Base-by-base conservation (phyloP, 2,113 vertebrate genomes). In the Perca flavescens region DNA sequence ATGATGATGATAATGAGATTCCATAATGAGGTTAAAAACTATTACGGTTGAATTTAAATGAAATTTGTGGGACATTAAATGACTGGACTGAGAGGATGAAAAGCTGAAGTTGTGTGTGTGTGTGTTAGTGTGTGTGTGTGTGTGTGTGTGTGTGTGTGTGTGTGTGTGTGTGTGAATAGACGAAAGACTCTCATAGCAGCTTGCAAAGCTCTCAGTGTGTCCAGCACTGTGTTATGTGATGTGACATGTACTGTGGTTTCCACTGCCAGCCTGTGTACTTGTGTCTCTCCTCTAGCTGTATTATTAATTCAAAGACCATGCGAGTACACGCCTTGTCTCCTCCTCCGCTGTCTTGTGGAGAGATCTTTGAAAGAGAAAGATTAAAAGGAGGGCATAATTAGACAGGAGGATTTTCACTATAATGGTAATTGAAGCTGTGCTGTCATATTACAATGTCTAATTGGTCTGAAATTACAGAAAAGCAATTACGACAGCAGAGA, bases 281-380 rank as follows among this genome's bases (percentile, higher is more conserved):
- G 84, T 49, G 54, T 89, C 89, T 87, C 88, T 91, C 61, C 90
- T 86, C 87, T 74, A 84, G 84, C 79, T 86, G 82, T 90, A 90
- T 94, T 83, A 94, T 93, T 94, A 91, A 94, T 94, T 94, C 93
- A 94, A 71, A 83, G 72, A 89, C 81, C 82, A 69, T 61, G 69
- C 60, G 31, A 90, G 82, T 73, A 80, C 87, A 79, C 43, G 83
- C 68, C 81, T 79, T 74, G 68, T 90, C 84, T 87, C 84, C 74
- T 87, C 89, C 84, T 82, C 82, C 40, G 13, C 86, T 62, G 85
- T 91, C 76, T 90, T 74, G 74, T 25, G 43, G 64, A 83, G 57
- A 83, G 77, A 84, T 90, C 79, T 88, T 90, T 88, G 76, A 86
- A 74, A 84, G 86, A 28, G 73, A 53, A 87, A 74, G 88, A 88